Conservation (phyloP, 2,888 invertebrate species). For the Adela reaumurella region DNA sequence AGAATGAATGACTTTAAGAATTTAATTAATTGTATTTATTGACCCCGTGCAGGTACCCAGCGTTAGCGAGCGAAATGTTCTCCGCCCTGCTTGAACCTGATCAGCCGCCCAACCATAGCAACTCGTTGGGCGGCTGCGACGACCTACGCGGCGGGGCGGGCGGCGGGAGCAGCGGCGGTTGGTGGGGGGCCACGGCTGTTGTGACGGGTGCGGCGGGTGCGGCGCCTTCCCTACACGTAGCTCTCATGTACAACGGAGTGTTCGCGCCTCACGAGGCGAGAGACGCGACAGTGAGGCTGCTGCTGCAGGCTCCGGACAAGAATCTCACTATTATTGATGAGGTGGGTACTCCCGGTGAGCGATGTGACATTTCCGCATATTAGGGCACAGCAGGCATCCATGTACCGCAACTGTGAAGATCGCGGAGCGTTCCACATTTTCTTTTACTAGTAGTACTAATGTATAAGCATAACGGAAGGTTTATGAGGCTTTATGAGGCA, state of each 20-base stretch:
- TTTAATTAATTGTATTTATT: too few relatives aligned
- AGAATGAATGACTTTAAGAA: too few relatives aligned
- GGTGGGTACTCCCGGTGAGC: too few relatives aligned
- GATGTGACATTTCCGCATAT: too few relatives aligned
- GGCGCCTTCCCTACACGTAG: conserved; percentile 76
- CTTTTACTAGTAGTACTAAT: too few relatives aligned
- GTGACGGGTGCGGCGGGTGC: conserved; percentile 78
- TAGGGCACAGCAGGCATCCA: too few relatives aligned
- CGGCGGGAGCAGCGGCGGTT: conserved; percentile 47
- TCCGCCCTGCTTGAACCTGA: conserved; percentile 68
- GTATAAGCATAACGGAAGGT: too few relatives aligned
- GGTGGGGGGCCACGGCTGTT: conserved; percentile 88
- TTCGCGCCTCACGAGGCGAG: conserved; percentile 61
- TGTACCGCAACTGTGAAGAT: too few relatives aligned
- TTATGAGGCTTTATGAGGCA: too few relatives aligned
- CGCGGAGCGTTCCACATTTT: too few relatives aligned
- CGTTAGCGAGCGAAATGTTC: conserved; percentile 77
- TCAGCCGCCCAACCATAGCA: conserved; percentile 68
- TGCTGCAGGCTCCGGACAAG: conserved; percentile 67
- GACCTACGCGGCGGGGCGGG: conserved; percentile 49
- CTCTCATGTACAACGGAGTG: conserved; percentile 78
- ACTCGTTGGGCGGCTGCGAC: conserved; percentile 62
- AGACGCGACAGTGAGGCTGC: conserved; percentile 67
- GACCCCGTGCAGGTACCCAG: conserved; percentile 52
- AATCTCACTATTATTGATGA: conserved; percentile 73